Evolutionary conservation across 2,888 invertebrate genomes (phyloP).

Genomic region (Cerastis leucographa): DNA sequence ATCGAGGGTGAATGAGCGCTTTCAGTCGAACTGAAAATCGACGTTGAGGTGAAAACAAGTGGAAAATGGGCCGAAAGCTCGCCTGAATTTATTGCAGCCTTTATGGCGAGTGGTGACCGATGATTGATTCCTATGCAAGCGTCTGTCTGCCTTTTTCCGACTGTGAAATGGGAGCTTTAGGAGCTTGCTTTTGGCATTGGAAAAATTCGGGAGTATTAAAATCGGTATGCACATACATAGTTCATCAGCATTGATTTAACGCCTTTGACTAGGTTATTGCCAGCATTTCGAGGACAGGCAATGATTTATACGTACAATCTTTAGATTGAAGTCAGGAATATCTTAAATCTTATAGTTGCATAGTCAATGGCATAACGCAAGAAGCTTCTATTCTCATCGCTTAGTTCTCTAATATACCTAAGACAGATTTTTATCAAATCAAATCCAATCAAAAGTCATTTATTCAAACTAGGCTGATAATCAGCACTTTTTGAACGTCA

Average conservation of each 20-base stretch:
- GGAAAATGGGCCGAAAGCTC: slow-evolving; percentile 82
- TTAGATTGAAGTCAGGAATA: background rate
- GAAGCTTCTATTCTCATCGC: background rate
- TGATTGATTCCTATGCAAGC: slow-evolving; percentile 80
- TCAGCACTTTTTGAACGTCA: too few species aligned
- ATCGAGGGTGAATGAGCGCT: slow-evolving; percentile 70
- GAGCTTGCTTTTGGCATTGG: slow-evolving; percentile 15
- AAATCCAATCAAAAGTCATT: too few species aligned
- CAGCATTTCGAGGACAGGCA: background rate
- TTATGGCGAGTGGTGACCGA: slow-evolving; percentile 73
- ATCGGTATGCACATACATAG: background rate
- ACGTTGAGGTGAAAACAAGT: slow-evolving; percentile 84
- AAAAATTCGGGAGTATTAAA: slow-evolving; percentile 27
- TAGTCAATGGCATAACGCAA: background rate
- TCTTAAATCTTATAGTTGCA: background rate
- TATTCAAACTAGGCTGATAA: too few species aligned
- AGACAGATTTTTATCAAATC: too few species aligned
- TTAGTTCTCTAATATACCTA: background rate
- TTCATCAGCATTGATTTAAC: background rate
- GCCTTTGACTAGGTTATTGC: background rate
- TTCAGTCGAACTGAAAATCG: slow-evolving; percentile 67
- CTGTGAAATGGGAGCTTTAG: slow-evolving; percentile 56
- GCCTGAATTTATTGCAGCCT: slow-evolving; percentile 81
- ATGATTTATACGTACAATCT: background rate
- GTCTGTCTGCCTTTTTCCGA: slow-evolving; percentile 69